These are phyloP conservation scores for Chalcosyrphus nemorum DNA, from an alignment of 2,888 invertebrate genomes.

Conservation along the genomic window DNA sequence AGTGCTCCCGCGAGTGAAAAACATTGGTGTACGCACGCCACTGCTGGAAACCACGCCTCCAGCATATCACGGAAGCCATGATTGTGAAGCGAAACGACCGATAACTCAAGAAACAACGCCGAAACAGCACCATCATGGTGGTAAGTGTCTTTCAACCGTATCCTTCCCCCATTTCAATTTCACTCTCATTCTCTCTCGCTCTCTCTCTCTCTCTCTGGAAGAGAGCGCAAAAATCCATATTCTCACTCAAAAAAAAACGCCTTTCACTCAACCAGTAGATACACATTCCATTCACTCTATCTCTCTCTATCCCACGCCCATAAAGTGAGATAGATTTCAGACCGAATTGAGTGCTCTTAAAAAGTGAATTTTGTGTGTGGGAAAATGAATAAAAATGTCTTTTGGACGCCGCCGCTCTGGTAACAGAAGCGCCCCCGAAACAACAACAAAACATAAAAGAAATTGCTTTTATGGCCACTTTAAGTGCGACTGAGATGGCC, in stretches of 20 bases:
- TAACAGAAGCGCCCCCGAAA: slow-evolving; percentile 64
- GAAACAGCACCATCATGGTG: slow-evolving; percentile 71
- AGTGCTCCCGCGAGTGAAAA: background rate
- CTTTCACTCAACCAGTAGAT: slow-evolving; percentile 54
- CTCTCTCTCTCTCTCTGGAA: too few species aligned
- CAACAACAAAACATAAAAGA: slow-evolving; percentile 73
- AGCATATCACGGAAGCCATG: slow-evolving; percentile 81
- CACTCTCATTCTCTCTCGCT: slow-evolving; percentile 40
- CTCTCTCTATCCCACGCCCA: background rate
- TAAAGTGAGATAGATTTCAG: background rate
- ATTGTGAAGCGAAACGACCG: slow-evolving; percentile 79
- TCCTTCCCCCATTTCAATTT: slow-evolving; percentile 60
- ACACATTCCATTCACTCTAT: slow-evolving; percentile 18
- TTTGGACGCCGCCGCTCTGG: slow-evolving; percentile 55
- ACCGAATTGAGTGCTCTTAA: slow-evolving; percentile 38
- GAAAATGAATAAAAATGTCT: slow-evolving; percentile 76
- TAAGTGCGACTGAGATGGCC: slow-evolving; percentile 82
- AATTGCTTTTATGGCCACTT: slow-evolving; percentile 80
- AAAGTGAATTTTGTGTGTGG: slow-evolving; percentile 75
- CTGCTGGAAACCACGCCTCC: slow-evolving; percentile 78
- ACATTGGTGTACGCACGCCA: slow-evolving; percentile 75
- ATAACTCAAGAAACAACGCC: slow-evolving; percentile 79
- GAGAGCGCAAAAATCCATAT: slow-evolving; percentile 6
- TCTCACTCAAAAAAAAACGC: slow-evolving; percentile 63
- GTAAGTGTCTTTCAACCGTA: slow-evolving; percentile 74